phyloP scores from a whole-genome alignment of 1,140 invertebrate genomes.

The Bombus sylvicola region DNA sequence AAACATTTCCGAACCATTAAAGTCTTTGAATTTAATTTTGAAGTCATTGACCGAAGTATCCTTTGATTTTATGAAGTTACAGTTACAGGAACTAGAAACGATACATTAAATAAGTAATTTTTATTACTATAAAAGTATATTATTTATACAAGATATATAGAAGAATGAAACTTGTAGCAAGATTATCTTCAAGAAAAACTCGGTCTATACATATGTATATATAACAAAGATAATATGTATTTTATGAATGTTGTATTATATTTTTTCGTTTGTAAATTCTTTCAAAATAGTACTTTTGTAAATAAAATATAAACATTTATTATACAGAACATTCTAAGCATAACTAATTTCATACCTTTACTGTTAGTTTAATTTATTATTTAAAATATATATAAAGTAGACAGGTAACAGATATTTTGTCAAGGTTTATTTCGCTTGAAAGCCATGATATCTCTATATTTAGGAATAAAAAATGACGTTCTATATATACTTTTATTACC shows the following conservation, averaged over 20 bases:
- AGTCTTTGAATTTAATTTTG: neutral
- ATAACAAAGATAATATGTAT: neutral
- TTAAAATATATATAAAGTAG: neutral
- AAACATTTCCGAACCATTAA: neutral
- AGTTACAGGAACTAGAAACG: neutral
- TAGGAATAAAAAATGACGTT: neutral
- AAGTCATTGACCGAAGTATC: slow-evolving; percentile 45
- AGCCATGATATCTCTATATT: slow-evolving; percentile 4
- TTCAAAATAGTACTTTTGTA: neutral
- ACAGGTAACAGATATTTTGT: neutral
- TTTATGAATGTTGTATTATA: neutral
- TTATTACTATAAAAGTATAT: neutral
- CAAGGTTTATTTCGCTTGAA: neutral
- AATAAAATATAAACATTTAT: neutral
- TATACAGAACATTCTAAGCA: neutral
- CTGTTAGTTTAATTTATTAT: neutral
- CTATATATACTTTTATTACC: neutral
- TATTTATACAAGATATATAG: neutral
- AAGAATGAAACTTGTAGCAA: neutral
- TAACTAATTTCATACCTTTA: neutral
- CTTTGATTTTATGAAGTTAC: slow-evolving; percentile 4
- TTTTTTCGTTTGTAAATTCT: neutral
- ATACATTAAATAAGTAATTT: neutral
- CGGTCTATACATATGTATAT: neutral
- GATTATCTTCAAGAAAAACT: neutral